Evolutionary conservation across 2,888 invertebrate genomes (phyloP).

Genomic region (Ariolimax columbianus): DNA sequence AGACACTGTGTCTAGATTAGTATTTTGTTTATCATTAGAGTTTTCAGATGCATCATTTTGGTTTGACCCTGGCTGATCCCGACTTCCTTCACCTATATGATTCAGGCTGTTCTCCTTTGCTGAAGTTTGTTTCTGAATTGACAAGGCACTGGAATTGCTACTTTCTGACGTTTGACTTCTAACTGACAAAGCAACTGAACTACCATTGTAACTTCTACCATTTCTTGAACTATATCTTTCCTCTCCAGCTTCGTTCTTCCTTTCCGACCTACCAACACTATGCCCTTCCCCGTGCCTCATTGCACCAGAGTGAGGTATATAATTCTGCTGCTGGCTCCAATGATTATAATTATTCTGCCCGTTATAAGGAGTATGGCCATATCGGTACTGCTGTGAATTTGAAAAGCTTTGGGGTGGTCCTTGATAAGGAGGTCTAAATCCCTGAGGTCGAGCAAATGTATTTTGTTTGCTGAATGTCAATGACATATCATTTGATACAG

Average conservation of each 20-base stretch:
- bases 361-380: not conserved
- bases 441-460: not conserved
- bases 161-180: too few species aligned
- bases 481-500: constrained; percentile 3
- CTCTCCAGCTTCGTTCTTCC: not conserved
- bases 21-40: too few species aligned
- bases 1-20: too few species aligned
- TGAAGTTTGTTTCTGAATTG: constrained; percentile 23
- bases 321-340: constrained; percentile 8
- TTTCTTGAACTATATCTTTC: not conserved
- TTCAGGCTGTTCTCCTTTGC: constrained; percentile 7
- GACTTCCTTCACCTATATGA: not conserved
- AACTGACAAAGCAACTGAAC: too few species aligned
- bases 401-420: not conserved
- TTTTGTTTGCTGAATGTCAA: constrained; percentile 12
- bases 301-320: constrained; percentile 34
- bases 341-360: constrained; percentile 3
- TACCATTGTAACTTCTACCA: too few species aligned
- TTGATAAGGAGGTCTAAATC: not conserved
- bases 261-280: not conserved
- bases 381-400: not conserved
- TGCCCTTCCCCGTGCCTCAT: not conserved
- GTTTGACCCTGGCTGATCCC: not conserved
- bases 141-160: constrained; percentile 28
- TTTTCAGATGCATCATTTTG: not conserved